Percentiles rank a stretch among this genome's conserved stretches.
phyloP scores from a whole-genome alignment of 1,140 invertebrate genomes.

The Drosophila rufa region DNA sequence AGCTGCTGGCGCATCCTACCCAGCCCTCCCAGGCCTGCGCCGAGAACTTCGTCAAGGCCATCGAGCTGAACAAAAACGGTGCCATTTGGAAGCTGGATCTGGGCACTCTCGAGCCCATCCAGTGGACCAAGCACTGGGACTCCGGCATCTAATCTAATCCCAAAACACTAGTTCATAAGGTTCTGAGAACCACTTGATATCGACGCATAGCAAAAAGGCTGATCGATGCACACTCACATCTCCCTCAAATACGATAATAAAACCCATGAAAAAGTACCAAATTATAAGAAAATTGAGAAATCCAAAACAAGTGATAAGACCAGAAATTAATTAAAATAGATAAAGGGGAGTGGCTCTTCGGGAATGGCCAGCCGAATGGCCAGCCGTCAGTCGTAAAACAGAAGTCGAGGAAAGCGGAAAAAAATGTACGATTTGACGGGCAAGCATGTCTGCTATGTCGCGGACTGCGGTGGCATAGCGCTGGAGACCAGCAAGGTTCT shows the following conservation, averaged over 20 bases:
- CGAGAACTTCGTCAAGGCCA: constrained; percentile 78
- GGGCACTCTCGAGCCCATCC: constrained; percentile 58
- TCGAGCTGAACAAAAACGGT: constrained; percentile 74
- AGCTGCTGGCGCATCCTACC: constrained; percentile 61
- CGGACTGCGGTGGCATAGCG: constrained; percentile 78
- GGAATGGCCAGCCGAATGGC: neutral
- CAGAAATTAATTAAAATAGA: constrained; percentile 63
- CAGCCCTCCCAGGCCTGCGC: constrained; percentile 56
- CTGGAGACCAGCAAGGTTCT: constrained; percentile 78
- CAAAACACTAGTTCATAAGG: constrained; percentile 25
- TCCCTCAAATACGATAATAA: constrained; percentile 36
- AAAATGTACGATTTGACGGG: constrained; percentile 75
- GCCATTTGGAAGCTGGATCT: constrained; percentile 75
- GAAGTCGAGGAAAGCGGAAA: constrained; percentile 37
- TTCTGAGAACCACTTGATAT: constrained; percentile 31
- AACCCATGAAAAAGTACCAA: constrained; percentile 7
- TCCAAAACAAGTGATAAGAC: constrained; percentile 49
- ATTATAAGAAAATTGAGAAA: constrained; percentile 42
- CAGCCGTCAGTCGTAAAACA: constrained; percentile 36
- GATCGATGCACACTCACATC: constrained; percentile 41
- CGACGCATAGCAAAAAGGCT: constrained; percentile 41
- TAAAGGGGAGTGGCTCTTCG: constrained; percentile 11
- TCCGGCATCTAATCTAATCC: constrained; percentile 59
- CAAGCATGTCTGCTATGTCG: constrained; percentile 80
- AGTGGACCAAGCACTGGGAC: constrained; percentile 73